Conservation (phyloP, 2,888 invertebrate genomes). For the Meganola albula region DNA sequence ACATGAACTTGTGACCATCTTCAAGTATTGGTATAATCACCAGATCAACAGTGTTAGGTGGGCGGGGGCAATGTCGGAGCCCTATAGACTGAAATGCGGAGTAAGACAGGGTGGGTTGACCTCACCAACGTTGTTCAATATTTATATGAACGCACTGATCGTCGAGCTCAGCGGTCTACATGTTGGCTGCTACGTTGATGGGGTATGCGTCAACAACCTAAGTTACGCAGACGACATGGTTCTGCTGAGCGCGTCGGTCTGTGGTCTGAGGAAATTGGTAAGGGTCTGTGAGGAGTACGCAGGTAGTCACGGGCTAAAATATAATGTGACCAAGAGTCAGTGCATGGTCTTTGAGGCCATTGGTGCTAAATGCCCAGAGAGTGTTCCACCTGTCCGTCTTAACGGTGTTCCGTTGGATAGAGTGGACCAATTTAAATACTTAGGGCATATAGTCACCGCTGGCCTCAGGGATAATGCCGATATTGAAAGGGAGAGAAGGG, state of each 20-base stretch:
- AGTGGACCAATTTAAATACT: conserved; percentile 8
- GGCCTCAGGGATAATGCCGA: conserved; percentile 5
- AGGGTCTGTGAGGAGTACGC: conserved; percentile 14
- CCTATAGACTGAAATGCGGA: not conserved
- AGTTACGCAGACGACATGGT: conserved; percentile 3
- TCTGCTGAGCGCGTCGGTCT: conserved; percentile 11
- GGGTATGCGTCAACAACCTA: not conserved
- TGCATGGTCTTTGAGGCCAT: conserved; percentile 4
- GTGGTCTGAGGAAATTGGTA: conserved; percentile 12
- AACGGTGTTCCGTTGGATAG: not conserved
- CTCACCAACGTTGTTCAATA: conserved; percentile 6
- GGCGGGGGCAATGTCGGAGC: conserved; percentile 1
- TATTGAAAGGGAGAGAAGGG: conserved; percentile 8
- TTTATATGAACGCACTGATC: conserved; percentile 6
- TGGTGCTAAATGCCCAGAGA: not conserved
- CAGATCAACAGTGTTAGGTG: conserved; percentile 2
- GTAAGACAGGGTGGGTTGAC: conserved; percentile 4
- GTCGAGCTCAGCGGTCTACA: conserved; percentile 1
- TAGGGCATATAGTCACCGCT: conserved; percentile 6
- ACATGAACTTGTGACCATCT: not conserved
- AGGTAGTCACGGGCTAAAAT: conserved; percentile 7
- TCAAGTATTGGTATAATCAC: conserved; percentile 2
- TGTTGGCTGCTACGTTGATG: not conserved
- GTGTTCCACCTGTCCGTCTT: not conserved
- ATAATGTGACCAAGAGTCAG: conserved; percentile 11